These are phyloP conservation scores for Bombus confusus DNA, from an alignment of 1,140 invertebrate genomes.

Conservation along the genomic window DNA sequence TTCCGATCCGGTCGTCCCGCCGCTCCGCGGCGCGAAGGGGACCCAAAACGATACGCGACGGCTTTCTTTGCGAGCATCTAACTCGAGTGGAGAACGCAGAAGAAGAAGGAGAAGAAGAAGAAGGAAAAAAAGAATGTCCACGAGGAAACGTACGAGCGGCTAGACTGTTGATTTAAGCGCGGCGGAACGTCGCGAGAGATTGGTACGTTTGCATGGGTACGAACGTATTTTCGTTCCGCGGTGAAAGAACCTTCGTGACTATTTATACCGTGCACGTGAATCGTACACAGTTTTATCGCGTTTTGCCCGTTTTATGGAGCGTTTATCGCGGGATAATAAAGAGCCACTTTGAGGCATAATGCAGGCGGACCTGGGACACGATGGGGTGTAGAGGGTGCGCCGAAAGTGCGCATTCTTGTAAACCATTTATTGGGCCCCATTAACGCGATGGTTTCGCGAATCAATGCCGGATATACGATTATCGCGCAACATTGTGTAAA, in stretches of 20 bases:
- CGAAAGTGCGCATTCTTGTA: conserved; percentile 36
- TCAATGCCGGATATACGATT: background rate
- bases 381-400: background rate
- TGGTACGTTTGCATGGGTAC: conserved; percentile 64
- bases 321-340: conserved; percentile 62
- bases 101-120: background rate
- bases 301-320: conserved; percentile 52
- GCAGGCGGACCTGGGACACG: background rate
- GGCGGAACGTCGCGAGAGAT: conserved; percentile 62
- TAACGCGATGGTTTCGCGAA: background rate
- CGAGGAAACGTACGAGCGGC: conserved; percentile 51
- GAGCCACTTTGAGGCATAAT: conserved; percentile 57
- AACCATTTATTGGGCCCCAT: background rate
- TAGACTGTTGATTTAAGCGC: conserved; percentile 67
- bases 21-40: conserved; percentile 11
- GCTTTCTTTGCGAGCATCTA: conserved; percentile 55
- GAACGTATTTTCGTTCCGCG: conserved; percentile 65
- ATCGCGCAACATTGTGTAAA: too few species aligned
- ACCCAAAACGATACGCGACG: conserved; percentile 37
- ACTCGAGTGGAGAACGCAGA: conserved; percentile 30
- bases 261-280: conserved; percentile 60
- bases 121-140: conserved; percentile 43
- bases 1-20: conserved; percentile 23
- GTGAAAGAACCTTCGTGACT: conserved; percentile 64
- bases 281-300: conserved; percentile 62